A percentile compares a stretch with the other conserved stretches of the same genome.
phyloP scores from a whole-genome alignment of 2,797 vertebrate genomes.

The Chelon auratus region DNA sequence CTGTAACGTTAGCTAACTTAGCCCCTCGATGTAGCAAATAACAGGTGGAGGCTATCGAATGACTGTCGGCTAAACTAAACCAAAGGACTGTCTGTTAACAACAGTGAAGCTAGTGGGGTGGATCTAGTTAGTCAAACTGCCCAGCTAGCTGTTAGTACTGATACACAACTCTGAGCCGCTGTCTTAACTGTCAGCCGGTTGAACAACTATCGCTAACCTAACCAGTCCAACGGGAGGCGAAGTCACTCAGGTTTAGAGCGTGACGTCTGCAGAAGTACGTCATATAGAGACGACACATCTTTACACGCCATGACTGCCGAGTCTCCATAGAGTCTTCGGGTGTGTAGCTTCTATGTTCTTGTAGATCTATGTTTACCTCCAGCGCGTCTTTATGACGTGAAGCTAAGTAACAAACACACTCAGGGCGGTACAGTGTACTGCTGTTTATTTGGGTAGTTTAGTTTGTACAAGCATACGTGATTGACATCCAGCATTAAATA shows the following conservation, averaged over 20 bases:
- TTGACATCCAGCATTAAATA: background rate
- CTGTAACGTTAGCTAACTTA: constrained; percentile 59
- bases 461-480: background rate
- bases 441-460: background rate
- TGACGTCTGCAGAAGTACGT: constrained; percentile 19
- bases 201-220: constrained; percentile 54
- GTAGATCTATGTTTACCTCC: constrained; percentile 6
- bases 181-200: constrained; percentile 57
- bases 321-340: background rate
- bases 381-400: constrained; percentile 44
- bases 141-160: background rate
- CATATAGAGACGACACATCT: constrained; percentile 11
- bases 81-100: background rate
- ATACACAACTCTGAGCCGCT: constrained; percentile 9
- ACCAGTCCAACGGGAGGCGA: constrained; percentile 58
- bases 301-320: no score
- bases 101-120: background rate
- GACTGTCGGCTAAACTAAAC: background rate
- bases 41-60: constrained; percentile 57
- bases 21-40: constrained; percentile 55
- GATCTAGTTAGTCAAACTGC: background rate
- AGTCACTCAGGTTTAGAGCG: constrained; percentile 6
- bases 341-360: constrained; percentile 15
- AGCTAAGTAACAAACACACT: background rate
- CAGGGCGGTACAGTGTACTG: background rate